Evolutionary conservation across 2,113 vertebrate species (phyloP), one percentile per base, ranked within the genome.

Genomic region (Pogona vitticeps): DNA sequence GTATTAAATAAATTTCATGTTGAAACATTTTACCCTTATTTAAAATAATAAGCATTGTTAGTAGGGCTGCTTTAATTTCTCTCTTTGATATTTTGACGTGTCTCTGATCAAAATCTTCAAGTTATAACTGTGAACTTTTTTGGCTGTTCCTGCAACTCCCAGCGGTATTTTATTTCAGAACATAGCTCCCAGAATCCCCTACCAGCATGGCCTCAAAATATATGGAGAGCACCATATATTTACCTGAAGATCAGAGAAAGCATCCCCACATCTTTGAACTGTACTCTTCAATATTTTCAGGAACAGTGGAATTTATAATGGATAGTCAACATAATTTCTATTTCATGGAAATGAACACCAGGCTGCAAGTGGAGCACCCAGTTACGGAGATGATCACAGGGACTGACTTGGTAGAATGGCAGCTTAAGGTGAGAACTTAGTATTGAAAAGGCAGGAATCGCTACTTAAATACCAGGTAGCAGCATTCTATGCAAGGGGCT

Each of bases 311-410:
- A 94, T 99, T 99, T 83, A 99, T 99, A 87, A 99, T 99, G 98
- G 98, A 99, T n/a, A 95, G 97, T 1, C 92, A 98, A 83, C 98
- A 99, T 86, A 98, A 99, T 91, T 99, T 99, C 93, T 99, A 98
- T 95, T 99, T 99, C 95, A 99, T 99, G 99, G 99, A 99, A 93
- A 99, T 99, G 99, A 99, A 99, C 92, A 99, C 99, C 28, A 97
- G 99, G 81, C 97, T 99, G 88, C 99, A 99, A 92, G 98, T 99
- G 85, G 99, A 99, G 83, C 99, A 99, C 83, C 99, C 99, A 0
- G 97, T 99, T 68, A 98, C 98, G 0, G 99, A 99, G 95, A 99
- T 99, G 98, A 96, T 99, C 96, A 99, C 99, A 10, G 98, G 98
- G 6, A 99, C 98, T 5, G 99, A 99, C 94, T 94, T 99, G 96